Percentiles rank a stretch among this genome's conserved stretches.
Conservation (phyloP, 2,113 vertebrate species). For the Sphaerodactylus townsendi region DNA sequence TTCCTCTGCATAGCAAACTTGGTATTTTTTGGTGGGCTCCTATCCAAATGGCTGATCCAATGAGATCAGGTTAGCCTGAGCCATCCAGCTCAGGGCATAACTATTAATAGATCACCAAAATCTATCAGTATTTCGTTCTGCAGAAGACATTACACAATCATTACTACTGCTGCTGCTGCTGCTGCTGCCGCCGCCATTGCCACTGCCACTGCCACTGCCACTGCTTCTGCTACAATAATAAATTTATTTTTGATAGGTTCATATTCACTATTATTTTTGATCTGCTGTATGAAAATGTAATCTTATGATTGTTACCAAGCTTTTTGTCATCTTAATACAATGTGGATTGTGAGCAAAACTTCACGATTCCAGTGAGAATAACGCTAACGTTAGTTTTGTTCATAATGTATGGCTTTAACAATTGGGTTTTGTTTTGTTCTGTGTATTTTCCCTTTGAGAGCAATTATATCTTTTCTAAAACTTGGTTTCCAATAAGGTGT, state of each 20-base stretch:
- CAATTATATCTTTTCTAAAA: conserved; percentile 50
- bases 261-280: neutral
- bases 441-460: conserved; percentile 40
- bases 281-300: neutral
- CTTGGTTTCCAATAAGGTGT: conserved; percentile 8
- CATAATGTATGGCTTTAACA: conserved; percentile 21
- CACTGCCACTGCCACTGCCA: no score
- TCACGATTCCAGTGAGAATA: neutral
- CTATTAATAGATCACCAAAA: neutral
- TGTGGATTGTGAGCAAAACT: neutral
- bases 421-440: conserved; percentile 20
- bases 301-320: neutral
- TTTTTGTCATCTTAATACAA: conserved; percentile 32
- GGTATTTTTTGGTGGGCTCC: no score
- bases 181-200: no score
- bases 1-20: no score
- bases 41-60: no score
- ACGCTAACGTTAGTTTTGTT: conserved; percentile 20
- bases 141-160: neutral
- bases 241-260: neutral
- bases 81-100: no score
- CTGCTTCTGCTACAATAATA: no score
- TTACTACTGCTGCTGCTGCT: no score
- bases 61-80: no score
- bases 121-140: neutral